phyloP scores from a whole-genome alignment of 2,888 invertebrate species.

The Morpho achilles region DNA sequence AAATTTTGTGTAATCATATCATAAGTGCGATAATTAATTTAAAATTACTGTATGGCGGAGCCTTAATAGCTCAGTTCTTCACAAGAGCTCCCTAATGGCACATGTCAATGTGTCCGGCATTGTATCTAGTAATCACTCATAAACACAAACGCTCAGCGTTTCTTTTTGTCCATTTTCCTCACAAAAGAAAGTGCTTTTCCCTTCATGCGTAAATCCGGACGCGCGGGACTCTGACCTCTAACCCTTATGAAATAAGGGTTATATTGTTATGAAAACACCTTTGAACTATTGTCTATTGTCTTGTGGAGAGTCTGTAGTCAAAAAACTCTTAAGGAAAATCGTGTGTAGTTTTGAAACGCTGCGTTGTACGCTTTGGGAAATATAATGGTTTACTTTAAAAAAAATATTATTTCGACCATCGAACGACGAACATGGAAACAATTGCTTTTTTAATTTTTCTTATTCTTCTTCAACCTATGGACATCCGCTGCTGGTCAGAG shows the following conservation, averaged over 20 bases:
- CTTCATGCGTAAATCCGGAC: constrained; percentile 1
- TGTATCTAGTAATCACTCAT: constrained; percentile 24
- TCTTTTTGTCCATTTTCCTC: constrained; percentile 22
- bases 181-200: constrained; percentile 23
- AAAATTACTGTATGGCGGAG: constrained; percentile 1
- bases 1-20: background rate
- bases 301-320: background rate
- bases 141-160: constrained; percentile 22
- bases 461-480: no score
- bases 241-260: background rate
- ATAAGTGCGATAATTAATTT: no score
- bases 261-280: background rate
- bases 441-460: no score
- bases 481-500: no score
- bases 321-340: background rate
- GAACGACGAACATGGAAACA: no score
- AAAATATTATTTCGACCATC: background rate
- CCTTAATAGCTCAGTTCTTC: constrained; percentile 11
- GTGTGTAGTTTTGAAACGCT: constrained; percentile 5
- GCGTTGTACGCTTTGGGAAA: background rate
- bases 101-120: constrained; percentile 24
- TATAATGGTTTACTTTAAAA: background rate
- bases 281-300: constrained; percentile 13
- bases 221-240: constrained; percentile 1
- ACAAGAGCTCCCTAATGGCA: constrained; percentile 19